Evolutionary conservation across 64 coral and sea anemone genomes (phyloP), one percentile per base, ranked within the genome.

Genomic region (Montipora capricornis): DNA sequence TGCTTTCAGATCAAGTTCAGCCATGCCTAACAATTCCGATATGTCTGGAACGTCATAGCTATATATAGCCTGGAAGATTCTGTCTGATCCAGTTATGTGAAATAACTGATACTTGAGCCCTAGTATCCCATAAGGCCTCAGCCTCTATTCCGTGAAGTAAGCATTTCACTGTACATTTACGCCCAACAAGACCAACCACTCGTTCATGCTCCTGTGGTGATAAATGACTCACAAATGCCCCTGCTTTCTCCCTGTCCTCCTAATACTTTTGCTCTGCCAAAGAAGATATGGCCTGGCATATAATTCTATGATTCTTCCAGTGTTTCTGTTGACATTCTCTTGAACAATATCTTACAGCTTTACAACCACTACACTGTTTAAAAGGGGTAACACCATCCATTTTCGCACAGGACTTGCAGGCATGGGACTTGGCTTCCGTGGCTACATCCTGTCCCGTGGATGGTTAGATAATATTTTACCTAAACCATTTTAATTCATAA

Each of bases 31-130:
- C 52, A 92, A 50, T 77, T 95, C 88, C 19, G 61, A 78, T 12
- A 93, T 83, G 24, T 80, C 66, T 87, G 77, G 80, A 79, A 95
- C 15, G 16, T 76, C 52, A 29, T 29, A 29, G 29, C 29, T 29
- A 29, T 29, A 29, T 29, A 85, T 53, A 68, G 52, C 67, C 87
- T 5, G 94, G 89, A 77, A 87, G 16, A 44, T 76, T 70, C 51
- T 49, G 15, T 53, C 52, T 14, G 5, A 90, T 44, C 88, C 88
- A 95, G 0, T 55, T 48, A 15, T 44, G 17, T 60, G 88, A 81
- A 14, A 92, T 59, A 76, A 95, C 76, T 48, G 94, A 95, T 59
- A 95, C 94, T 92, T 95, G 94, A 29, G 89, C 94, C 20, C 94
- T 89, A 17, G 94, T 95, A 37, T 82, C 94, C 83, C 89, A 92